A percentile compares a stretch with the other conserved stretches of the same genome.
phyloP scores from a whole-genome alignment of 1,140 invertebrate genomes.

The Micrasema minimum region DNA sequence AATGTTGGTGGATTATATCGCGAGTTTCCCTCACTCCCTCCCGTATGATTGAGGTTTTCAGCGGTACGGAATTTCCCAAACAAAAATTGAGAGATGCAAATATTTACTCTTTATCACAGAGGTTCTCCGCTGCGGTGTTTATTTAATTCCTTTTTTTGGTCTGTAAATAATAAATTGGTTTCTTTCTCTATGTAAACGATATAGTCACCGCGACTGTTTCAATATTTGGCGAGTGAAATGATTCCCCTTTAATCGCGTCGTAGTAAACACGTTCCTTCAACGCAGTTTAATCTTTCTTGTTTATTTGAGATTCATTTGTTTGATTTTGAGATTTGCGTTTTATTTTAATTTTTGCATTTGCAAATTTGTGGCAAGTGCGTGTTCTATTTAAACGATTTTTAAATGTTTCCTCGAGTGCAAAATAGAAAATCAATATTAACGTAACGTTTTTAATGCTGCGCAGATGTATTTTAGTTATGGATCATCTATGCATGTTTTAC shows the following conservation, averaged over 20 bases:
- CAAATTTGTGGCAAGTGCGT: too few relatives aligned
- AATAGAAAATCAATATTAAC: too few relatives aligned
- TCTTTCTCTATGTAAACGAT: slow-evolving; percentile 49
- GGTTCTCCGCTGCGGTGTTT: slow-evolving; percentile 43
- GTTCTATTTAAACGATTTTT: too few relatives aligned
- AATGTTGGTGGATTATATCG: slow-evolving; percentile 19
- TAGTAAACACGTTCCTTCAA: slow-evolving; percentile 44
- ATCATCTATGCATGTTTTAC: too few relatives aligned
- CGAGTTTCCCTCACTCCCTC: slow-evolving; percentile 25
- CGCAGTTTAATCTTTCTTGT: background rate
- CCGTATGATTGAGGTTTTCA: slow-evolving; percentile 49
- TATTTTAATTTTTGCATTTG: background rate
- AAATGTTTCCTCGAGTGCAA: too few relatives aligned
- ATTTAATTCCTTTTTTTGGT: slow-evolving; percentile 51
- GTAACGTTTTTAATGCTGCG: too few relatives aligned
- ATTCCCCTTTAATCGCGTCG: slow-evolving; percentile 50
- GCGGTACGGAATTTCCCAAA: slow-evolving; percentile 47
- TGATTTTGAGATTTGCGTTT: slow-evolving; percentile 14
- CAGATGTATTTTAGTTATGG: too few relatives aligned
- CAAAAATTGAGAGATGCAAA: slow-evolving; percentile 53
- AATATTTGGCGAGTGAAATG: slow-evolving; percentile 51
- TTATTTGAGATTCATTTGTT: slow-evolving; percentile 42
- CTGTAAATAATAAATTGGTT: slow-evolving; percentile 53
- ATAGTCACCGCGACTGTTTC: slow-evolving; percentile 42
- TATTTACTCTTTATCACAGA: slow-evolving; percentile 53